Conservation (phyloP, 2,113 vertebrate species). For the Mormyrus iriodes region DNA sequence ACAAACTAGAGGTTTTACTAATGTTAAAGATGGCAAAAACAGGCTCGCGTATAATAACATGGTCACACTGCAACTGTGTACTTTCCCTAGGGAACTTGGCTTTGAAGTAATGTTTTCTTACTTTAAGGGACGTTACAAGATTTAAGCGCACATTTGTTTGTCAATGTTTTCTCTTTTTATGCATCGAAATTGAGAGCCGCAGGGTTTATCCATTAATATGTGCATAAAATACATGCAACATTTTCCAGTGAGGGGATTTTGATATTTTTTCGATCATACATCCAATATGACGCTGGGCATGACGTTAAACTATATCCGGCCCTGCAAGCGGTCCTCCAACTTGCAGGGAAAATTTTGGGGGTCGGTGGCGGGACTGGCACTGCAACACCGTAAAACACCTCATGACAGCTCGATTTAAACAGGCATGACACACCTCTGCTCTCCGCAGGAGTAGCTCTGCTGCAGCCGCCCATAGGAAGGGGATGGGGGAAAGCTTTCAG, state of each 20-base stretch:
- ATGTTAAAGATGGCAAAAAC: constrained; percentile 27
- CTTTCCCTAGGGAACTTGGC: constrained; percentile 21
- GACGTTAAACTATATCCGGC: too few relatives aligned
- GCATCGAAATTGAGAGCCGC: neutral
- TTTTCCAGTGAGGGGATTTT: neutral
- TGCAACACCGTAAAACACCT: too few relatives aligned
- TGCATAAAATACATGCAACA: neutral
- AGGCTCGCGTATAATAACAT: constrained; percentile 28
- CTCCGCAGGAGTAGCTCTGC: too few relatives aligned
- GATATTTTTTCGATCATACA: neutral
- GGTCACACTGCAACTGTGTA: neutral
- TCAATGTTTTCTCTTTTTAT: neutral
- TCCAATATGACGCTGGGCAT: neutral
- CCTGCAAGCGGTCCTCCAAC: too few relatives aligned
- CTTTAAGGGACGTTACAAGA: neutral
- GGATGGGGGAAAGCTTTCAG: too few relatives aligned
- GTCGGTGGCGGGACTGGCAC: too few relatives aligned
- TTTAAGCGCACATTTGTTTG: neutral
- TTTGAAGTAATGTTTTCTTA: neutral
- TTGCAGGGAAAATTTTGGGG: too few relatives aligned
- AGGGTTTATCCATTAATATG: neutral
- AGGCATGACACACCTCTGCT: too few relatives aligned
- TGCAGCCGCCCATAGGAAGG: too few relatives aligned
- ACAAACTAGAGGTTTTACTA: constrained; percentile 14
- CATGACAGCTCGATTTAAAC: too few relatives aligned